Evolutionary conservation across 2,113 vertebrate species (phyloP), one percentile per base, ranked within the genome.

Genomic region (Pitta sordida): DNA sequence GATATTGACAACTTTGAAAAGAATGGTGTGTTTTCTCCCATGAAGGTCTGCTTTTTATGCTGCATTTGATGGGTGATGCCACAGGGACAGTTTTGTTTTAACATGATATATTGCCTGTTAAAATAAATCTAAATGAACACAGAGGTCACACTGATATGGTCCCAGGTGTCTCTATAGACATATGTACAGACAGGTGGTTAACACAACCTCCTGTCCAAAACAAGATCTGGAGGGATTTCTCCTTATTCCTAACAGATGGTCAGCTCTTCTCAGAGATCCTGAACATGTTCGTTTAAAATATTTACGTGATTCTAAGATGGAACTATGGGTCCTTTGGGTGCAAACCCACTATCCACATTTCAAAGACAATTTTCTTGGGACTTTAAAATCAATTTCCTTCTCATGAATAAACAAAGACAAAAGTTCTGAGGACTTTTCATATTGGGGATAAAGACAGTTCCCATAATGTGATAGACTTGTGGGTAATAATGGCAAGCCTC

Each of bases 81-180:
- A 88, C 86, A 91, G 90, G 84, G 87, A 91, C 32, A 32, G 46
- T 93, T 94, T 94, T 94, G 59, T 85, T 93, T 94, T 68, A 91
- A 68, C 85, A 49, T 70, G 84, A 76, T 24, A 59, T 77, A 71
- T 77, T 95, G 92, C 26, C 78, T 90, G 91, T 96, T 96, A 90
- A 93, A 95, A 96, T 96, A 94, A 96, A 96, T 95, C 63, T 91
- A 62, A 94, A 93, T 91, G 83, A 94, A 91, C 92, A 91, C 4
- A 24, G 90, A 82, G 76, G 87, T 90, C 89, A 86, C 67, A 84
- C 44, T 71, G 78, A 87, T 68, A 63, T 94, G 41, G 88, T 94
- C 90, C 88, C 92, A 48, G 4, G 80, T 36, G 91, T 93, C 83
- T 87, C 84, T 86, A 60, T 4, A 95, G 91, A 79, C 93, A 86